A percentile compares a stretch with the other conserved stretches of the same genome.
Conservation (phyloP, 1,140 invertebrate species). For the Psilanteris sp. region DNA sequence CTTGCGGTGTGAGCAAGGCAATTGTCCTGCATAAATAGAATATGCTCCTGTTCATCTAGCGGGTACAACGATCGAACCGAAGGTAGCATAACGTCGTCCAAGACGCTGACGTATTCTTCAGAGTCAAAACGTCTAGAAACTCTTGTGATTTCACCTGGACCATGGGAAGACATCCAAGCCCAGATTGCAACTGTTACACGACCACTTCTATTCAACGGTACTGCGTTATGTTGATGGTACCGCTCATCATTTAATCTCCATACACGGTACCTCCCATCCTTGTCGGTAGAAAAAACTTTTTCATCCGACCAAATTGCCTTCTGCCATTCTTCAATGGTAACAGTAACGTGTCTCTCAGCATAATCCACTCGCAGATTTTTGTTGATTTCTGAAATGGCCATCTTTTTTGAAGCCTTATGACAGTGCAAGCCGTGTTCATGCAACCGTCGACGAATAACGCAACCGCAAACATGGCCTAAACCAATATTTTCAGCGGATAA, state of each 20-base stretch:
- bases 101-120: too few relatives aligned
- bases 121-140: conserved; percentile 27
- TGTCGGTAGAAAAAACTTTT: too few relatives aligned
- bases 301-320: conserved; percentile 13
- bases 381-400: neutral
- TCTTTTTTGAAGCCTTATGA: too few relatives aligned
- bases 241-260: too few relatives aligned
- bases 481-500: neutral
- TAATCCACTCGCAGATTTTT: neutral
- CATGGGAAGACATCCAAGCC: conserved; percentile 40
- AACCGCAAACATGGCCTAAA: neutral
- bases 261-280: conserved; percentile 3
- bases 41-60: conserved; percentile 5
- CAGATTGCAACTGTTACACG: conserved; percentile 38
- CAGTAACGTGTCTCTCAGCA: neutral
- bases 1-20: too few relatives aligned
- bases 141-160: too few relatives aligned
- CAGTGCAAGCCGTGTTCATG: too few relatives aligned
- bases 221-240: neutral
- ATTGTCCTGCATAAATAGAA: too few relatives aligned
- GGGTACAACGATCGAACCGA: conserved; percentile 39
- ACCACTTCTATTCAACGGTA: conserved; percentile 7
- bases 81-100: conserved; percentile 17
- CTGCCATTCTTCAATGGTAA: conserved; percentile 13
- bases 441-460: neutral